Evolutionary conservation across 2,113 vertebrate genomes (phyloP).

Genomic region (Leptobrachium leishanense): DNA sequence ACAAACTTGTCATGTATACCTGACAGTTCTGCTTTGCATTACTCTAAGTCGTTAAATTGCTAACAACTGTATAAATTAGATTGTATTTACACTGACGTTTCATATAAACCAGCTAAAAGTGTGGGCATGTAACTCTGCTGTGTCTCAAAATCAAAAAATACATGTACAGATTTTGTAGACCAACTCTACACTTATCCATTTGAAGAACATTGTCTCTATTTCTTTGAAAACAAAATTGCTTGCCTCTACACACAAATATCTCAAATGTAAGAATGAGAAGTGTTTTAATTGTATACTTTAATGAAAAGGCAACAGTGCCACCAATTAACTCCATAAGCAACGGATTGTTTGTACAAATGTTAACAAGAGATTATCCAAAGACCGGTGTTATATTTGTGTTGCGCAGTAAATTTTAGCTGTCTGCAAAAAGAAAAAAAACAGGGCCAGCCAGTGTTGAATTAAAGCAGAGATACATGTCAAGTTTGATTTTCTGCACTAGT

Average conservation of each 20-base stretch:
- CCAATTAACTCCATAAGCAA: background rate
- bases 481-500: background rate
- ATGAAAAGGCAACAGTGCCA: background rate
- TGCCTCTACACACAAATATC: background rate
- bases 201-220: background rate
- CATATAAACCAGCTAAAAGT: too few relatives aligned
- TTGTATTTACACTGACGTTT: too few relatives aligned
- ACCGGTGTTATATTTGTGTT: background rate
- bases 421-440: background rate
- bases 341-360: conserved; percentile 4
- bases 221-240: background rate
- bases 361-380: background rate
- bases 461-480: conserved; percentile 6
- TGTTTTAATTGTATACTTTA: background rate
- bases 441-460: background rate
- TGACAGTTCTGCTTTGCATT: background rate
- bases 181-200: background rate
- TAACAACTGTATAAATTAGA: too few relatives aligned
- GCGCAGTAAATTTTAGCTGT: background rate
- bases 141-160: too few relatives aligned
- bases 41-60: too few relatives aligned
- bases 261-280: background rate
- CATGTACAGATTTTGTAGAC: background rate
- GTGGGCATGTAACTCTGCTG: too few relatives aligned
- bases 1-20: too few relatives aligned